Evolutionary conservation across 1,140 invertebrate species (phyloP), one percentile per base, ranked within the genome.

Genomic region (Drosophila suzukii): DNA sequence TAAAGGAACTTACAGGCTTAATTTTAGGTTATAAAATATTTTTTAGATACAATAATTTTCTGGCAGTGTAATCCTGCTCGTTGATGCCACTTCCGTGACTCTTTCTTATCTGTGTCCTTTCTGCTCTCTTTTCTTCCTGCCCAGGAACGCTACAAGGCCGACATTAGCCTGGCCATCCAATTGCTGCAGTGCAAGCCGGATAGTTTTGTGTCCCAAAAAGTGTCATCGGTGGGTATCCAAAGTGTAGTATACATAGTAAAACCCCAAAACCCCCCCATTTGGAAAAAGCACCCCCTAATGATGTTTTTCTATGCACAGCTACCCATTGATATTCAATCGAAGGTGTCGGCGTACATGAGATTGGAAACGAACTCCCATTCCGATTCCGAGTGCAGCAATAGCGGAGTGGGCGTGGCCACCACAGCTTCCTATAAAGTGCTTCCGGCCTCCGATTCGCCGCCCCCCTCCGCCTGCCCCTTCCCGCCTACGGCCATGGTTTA

Each of bases 171-270:
- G 92, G 98, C 98, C 53, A 98, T 98, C 75, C 97, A 98, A 93
- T 93, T 99, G 73, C 93, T 99, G 27, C 98, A 99, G 90, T 98
- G 97, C 92, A 98, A 98, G 92, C 98, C 98, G 74, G 97, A 97
- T 57, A 97, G 97, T 93, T 99, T 98, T 95, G 96, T 98, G 60
- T 95, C 97, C 51, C 98, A 98, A 86, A 97, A 97, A 93, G 95
- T 98, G 90, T 97, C 97, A 92, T 95, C 96, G 90, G 98, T 98
- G 95, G 96, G 96, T 80, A 34, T 51, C 24, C 11, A 24, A 50
- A 10, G 43, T 24, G 43, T 15, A 57, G 44, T 49, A 32, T 39
- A 30, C 20, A 30, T 17, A 50, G 27, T 27, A 27, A 27, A 27
- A 39, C 11, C 38, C 6, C 30, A 11, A 34, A 7, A 11, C 34